Evolutionary conservation across 2,888 invertebrate species (phyloP), one percentile per base, ranked within the genome.

Genomic region (Oxytorus armatus): DNA sequence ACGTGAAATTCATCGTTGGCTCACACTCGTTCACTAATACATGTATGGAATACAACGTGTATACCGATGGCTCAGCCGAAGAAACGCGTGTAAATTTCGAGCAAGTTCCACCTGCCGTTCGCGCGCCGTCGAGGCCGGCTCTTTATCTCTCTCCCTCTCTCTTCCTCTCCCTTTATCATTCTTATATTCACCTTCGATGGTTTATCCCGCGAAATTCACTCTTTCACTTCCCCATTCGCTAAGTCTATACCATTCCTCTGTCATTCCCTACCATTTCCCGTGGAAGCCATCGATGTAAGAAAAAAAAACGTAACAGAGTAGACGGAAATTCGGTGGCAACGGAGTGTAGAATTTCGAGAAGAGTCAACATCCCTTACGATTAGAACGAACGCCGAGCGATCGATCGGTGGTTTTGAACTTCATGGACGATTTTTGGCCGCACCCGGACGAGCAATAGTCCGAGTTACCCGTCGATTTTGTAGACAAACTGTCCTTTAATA

Each of bases 1-100:
- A 77, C 83, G 82, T 78, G 85, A 84, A 84, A 84, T 80, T 84
- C 85, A 84, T 84, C 85, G 83, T 74, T 78, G 33, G 66, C 61
- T 61, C 70, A 55, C 39, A 57, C 69, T 79, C 69, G 47, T 68
- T 69, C 7, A 44, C 25, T 47, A 39, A 25, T 63, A 25, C 10
- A 8, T 63, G n/a, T 2, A 55, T 29, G 3, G 33, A 16, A 61
- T 42, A 36, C 16, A 14, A 14, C n/a, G 11, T 23, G 42, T 42
- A 42, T 36, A 65, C 63, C 5, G 33, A 73, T 51, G 73, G 73
- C 70, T 47, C 79, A 51, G 82, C 82, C 82, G n/a, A n/a, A 79
- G 84, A 85, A 86, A 84, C 83, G 85, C 86, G 84, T 86, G 87
- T 88, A 88, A 89, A 90, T 88, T 90, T 90, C 85, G 84, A 81